Percentiles rank a stretch among this genome's conserved stretches.
Conservation (phyloP, 2,113 vertebrate species). For the Illadopsis cleaveri region DNA sequence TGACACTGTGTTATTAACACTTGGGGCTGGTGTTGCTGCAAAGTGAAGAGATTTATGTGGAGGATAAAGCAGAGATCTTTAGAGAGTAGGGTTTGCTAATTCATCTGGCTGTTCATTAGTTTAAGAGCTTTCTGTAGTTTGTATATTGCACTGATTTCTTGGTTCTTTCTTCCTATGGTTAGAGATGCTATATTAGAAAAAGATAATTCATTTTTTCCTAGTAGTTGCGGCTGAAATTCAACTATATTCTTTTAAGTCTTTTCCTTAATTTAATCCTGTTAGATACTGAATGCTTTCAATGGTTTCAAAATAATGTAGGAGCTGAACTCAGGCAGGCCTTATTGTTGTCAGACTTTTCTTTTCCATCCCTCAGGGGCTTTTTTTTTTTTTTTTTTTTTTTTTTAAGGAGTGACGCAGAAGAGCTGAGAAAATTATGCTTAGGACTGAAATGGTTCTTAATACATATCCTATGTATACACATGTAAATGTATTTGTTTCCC, state of each 20-base stretch:
- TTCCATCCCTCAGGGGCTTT: neutral
- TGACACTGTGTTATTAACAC: constrained; percentile 24
- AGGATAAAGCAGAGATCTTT: constrained; percentile 24
- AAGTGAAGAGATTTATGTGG: constrained; percentile 35
- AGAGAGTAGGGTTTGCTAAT: neutral
- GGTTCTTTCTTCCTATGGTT: neutral
- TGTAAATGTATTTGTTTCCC: neutral
- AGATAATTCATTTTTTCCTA: neutral
- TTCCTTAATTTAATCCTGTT: neutral
- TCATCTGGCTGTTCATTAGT: neutral
- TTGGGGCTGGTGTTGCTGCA: neutral
- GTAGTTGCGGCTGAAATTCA: neutral
- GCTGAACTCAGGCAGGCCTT: neutral
- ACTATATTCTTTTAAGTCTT: neutral
- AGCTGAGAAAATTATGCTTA: neutral
- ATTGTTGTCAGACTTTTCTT: neutral
- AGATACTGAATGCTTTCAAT: neutral
- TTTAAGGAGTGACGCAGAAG: neutral
- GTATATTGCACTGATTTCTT: neutral
- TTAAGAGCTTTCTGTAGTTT: neutral
- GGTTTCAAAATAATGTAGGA: neutral
- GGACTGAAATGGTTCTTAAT: neutral
- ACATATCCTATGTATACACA: neutral
- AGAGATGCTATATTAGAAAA: neutral
- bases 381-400: neutral